A percentile compares a stretch with the other conserved stretches of the same genome.
Evolutionary conservation across 2,888 invertebrate species (phyloP).

Genomic region (Macaria liturata): DNA sequence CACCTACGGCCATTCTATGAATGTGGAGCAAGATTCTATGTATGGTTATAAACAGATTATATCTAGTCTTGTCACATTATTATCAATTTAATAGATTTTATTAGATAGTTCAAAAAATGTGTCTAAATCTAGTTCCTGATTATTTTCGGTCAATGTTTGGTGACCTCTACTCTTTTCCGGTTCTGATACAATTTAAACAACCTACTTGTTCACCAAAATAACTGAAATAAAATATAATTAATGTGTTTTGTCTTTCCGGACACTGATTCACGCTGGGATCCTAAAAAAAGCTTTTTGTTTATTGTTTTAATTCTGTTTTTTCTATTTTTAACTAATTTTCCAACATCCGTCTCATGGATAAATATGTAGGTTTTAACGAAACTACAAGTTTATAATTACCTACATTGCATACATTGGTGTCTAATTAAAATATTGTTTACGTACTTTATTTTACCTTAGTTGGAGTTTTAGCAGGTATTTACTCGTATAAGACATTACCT

Average conservation of each 20-base stretch:
- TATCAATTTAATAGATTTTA: conserved; percentile 22
- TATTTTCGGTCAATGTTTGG: conserved; percentile 34
- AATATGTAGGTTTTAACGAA: too few relatives aligned
- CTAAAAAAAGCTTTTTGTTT: conserved; percentile 17
- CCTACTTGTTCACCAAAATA: conserved; percentile 26
- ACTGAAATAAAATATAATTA: conserved; percentile 20
- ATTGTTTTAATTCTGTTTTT: conserved; percentile 6
- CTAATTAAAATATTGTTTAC: too few relatives aligned
- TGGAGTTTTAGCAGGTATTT: too few relatives aligned
- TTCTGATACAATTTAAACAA: conserved; percentile 29
- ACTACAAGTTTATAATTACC: too few relatives aligned
- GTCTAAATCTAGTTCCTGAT: conserved; percentile 46
- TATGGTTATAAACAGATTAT: neutral
- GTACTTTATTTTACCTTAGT: too few relatives aligned
- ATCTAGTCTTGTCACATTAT: conserved; percentile 23
- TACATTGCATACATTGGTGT: too few relatives aligned
- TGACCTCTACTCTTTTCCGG: conserved; percentile 44
- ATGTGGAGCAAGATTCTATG: too few relatives aligned
- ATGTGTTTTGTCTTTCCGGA: conserved; percentile 26
- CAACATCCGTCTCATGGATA: neutral
- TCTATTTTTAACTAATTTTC: neutral
- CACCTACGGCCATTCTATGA: too few relatives aligned
- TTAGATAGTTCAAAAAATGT: conserved; percentile 42
- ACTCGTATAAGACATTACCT: too few relatives aligned
- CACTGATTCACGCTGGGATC: conserved; percentile 15